Conservation (phyloP, 2,888 invertebrate species). For the Cotesia congregata region DNA sequence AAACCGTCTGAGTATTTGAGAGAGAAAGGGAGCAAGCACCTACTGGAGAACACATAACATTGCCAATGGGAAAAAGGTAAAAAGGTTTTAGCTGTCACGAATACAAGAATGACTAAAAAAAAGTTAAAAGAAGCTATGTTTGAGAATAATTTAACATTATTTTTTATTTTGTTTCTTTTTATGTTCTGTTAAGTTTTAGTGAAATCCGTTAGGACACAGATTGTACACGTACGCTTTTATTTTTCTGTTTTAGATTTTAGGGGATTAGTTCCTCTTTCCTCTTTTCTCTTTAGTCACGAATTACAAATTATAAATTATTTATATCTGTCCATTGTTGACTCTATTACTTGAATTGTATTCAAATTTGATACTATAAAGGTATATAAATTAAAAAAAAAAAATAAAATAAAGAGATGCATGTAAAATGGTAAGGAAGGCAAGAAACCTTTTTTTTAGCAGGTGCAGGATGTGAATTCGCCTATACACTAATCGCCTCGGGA, state of each 20-base stretch:
- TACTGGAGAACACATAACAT: not conserved
- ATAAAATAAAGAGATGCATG: not conserved
- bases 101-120: not conserved
- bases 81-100: slow-evolving; percentile 1
- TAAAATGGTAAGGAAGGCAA: not conserved
- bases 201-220: slow-evolving; percentile 10
- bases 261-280: not conserved
- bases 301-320: slow-evolving; percentile 20
- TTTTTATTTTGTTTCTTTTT: not conserved
- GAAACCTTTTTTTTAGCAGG: slow-evolving; percentile 1
- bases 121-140: not conserved
- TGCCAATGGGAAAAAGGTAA: not conserved
- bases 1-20: not conserved
- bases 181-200: not conserved
- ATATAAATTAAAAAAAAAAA: not conserved
- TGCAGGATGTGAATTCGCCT: not conserved
- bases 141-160: not conserved
- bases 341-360: slow-evolving; percentile 11
- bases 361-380: not conserved
- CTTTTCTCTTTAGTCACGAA: not conserved
- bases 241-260: not conserved
- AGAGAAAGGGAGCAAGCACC: not conserved
- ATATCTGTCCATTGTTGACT: slow-evolving; percentile 17
- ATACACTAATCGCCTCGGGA: slow-evolving; percentile 47
- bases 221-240: slow-evolving; percentile 15